A percentile compares a stretch with the other conserved stretches of the same genome.
Evolutionary conservation across 2,888 invertebrate genomes (phyloP).

Genomic region (Clepsis dumicolana): DNA sequence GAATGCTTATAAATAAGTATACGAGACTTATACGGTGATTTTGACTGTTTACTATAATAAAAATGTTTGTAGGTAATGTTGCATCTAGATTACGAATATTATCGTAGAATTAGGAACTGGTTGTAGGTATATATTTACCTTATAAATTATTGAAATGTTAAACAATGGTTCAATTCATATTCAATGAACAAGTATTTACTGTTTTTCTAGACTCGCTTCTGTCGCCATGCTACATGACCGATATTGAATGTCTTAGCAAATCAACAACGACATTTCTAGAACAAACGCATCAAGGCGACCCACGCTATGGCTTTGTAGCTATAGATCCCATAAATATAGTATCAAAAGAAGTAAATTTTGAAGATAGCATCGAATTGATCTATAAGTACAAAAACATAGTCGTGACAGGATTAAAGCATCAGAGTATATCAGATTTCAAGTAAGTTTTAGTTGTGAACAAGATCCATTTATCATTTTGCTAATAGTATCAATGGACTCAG

Average conservation of each 20-base stretch:
- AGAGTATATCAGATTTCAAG: constrained; percentile 53
- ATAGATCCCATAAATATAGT: constrained; percentile 67
- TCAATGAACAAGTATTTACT: constrained; percentile 14
- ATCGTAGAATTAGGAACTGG: too few species aligned
- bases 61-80: too few species aligned
- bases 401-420: constrained; percentile 68
- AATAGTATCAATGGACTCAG: too few species aligned
- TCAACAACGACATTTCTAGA: constrained; percentile 67
- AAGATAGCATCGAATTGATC: constrained; percentile 53
- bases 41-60: too few species aligned
- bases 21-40: too few species aligned
- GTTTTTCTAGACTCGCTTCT: constrained; percentile 38
- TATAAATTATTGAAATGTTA: too few species aligned
- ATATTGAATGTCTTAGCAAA: constrained; percentile 67
- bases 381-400: constrained; percentile 64
- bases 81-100: too few species aligned
- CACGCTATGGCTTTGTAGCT: constrained; percentile 58
- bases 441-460: constrained; percentile 15
- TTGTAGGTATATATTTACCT: too few species aligned
- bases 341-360: constrained; percentile 54
- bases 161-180: too few species aligned
- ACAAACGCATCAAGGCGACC: constrained; percentile 65
- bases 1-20: too few species aligned
- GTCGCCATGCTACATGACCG: constrained; percentile 57
- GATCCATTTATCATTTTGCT: background rate